Evolutionary conservation across 2,113 vertebrate genomes (phyloP).

Genomic region (Recurvirostra avosetta): DNA sequence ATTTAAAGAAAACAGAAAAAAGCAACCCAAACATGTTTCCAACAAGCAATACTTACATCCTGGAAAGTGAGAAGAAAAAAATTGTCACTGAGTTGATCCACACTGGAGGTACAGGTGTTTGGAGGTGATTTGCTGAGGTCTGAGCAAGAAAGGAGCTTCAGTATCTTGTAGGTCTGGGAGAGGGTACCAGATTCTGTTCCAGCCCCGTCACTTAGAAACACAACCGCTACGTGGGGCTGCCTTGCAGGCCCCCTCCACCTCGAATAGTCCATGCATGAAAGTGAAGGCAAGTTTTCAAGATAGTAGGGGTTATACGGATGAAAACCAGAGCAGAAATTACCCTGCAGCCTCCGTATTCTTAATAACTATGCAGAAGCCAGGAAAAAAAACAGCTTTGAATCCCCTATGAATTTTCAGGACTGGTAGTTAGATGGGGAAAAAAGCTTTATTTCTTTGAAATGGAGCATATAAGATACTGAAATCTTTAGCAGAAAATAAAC

Average conservation of each 20-base stretch:
- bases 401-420: neutral
- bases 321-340: neutral
- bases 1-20: neutral
- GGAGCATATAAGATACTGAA: neutral
- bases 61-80: neutral
- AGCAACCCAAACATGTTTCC: neutral
- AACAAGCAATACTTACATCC: neutral
- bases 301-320: neutral
- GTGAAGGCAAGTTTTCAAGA: neutral
- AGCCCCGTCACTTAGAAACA: neutral
- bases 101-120: neutral
- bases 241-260: neutral
- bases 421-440: neutral
- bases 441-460: neutral
- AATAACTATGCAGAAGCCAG: neutral
- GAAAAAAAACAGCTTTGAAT: neutral
- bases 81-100: neutral
- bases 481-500: neutral
- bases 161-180: neutral
- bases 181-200: neutral
- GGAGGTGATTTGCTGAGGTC: neutral
- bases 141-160: neutral
- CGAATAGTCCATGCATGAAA: neutral
- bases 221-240: neutral
- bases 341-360: neutral